A percentile compares a stretch with the other conserved stretches of the same genome.
phyloP scores from a whole-genome alignment of 1,140 invertebrate genomes.

The Nephila pilipes region DNA sequence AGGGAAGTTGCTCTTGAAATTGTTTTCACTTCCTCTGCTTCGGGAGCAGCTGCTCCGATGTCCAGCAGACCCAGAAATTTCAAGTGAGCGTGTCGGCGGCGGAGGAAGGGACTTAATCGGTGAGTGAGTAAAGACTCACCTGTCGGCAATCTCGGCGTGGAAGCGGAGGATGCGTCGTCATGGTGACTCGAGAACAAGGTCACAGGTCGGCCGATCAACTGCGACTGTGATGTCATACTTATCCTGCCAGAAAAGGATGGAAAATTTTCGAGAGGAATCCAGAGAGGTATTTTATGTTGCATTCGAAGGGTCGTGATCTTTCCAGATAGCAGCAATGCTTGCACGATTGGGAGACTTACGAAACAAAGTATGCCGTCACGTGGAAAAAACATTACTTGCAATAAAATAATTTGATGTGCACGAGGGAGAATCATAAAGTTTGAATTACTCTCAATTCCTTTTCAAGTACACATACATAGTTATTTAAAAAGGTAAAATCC shows the following conservation, averaged over 20 bases:
- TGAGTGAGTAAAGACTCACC: not conserved
- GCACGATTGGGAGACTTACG: no score
- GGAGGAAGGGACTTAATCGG: not conserved
- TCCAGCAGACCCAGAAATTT: no score
- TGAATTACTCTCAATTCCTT: no score
- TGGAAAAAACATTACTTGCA: no score
- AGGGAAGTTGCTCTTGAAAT: no score
- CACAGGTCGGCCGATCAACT: slow-evolving; percentile 23
- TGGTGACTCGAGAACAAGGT: not conserved
- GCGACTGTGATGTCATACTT: not conserved
- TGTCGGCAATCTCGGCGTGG: not conserved
- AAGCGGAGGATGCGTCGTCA: not conserved
- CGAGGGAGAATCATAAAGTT: not conserved
- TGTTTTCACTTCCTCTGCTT: no score
- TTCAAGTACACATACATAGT: no score
- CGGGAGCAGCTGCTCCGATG: no score
- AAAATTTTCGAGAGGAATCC: not conserved
- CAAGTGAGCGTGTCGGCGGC: no score
- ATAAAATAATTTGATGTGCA: not conserved
- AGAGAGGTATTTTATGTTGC: not conserved
- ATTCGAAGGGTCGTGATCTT: not conserved
- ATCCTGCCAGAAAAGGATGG: not conserved
- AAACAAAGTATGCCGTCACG: no score
- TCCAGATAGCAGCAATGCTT: no score
- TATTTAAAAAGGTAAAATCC: no score